Conservation (phyloP, 1,140 invertebrate genomes). For the Phenacoccus solenopsis region DNA sequence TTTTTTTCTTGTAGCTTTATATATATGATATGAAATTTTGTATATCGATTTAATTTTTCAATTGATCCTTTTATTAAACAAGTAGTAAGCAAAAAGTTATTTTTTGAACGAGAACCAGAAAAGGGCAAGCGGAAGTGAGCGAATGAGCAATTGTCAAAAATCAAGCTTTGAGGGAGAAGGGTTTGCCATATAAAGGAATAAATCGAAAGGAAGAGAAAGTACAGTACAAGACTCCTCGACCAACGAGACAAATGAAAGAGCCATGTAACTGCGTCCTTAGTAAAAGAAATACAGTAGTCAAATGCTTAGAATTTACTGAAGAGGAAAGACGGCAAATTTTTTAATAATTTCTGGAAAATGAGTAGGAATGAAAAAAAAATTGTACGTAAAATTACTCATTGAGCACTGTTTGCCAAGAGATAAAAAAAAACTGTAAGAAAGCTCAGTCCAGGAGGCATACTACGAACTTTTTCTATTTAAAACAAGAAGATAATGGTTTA, state of each 20-base stretch:
- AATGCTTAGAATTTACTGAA: background rate
- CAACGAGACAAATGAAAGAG: background rate
- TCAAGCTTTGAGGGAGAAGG: background rate
- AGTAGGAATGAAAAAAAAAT: background rate
- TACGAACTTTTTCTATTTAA: background rate
- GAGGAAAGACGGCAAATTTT: background rate
- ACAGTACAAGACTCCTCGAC: background rate
- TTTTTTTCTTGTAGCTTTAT: too few species aligned
- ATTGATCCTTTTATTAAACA: too few species aligned
- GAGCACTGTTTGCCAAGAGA: background rate
- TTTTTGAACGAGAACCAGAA: background rate
- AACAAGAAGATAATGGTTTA: background rate
- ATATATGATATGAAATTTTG: too few species aligned
- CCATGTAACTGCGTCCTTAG: background rate
- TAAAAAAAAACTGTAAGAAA: background rate
- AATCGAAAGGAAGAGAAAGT: background rate
- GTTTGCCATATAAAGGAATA: background rate
- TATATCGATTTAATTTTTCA: too few species aligned
- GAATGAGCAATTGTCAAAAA: background rate
- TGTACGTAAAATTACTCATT: background rate
- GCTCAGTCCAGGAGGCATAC: background rate
- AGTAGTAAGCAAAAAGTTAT: too few species aligned
- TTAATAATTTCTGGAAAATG: background rate
- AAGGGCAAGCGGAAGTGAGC: background rate
- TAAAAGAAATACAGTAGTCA: background rate